Conservation (phyloP, 2,888 invertebrate species). For the Cephalotes varians region DNA sequence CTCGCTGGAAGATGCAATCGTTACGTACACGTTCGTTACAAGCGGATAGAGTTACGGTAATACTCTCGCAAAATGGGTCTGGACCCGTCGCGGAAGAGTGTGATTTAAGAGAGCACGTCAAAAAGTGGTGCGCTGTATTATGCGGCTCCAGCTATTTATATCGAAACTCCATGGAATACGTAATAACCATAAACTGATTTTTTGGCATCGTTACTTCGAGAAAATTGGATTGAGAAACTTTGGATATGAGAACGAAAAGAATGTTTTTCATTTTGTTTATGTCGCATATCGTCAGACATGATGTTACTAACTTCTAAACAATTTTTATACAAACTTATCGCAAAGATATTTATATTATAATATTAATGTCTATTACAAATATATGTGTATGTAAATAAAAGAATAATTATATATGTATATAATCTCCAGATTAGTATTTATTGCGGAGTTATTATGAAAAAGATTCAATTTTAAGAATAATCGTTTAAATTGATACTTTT, state of each 20-base stretch:
- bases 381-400: neutral
- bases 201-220: slow-evolving; percentile 34
- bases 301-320: neutral
- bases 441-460: neutral
- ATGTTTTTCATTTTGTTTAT: neutral
- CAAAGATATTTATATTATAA: neutral
- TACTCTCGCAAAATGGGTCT: slow-evolving; percentile 45
- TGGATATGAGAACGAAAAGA: neutral
- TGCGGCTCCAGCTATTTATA: slow-evolving; percentile 62
- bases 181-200: slow-evolving; percentile 67
- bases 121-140: slow-evolving; percentile 37
- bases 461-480: neutral
- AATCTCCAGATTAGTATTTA: neutral
- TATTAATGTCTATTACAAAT: neutral
- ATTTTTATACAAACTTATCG: neutral
- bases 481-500: neutral
- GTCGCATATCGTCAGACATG: too few species aligned
- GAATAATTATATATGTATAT: neutral
- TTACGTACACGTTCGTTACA: slow-evolving; percentile 57
- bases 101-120: slow-evolving; percentile 59
- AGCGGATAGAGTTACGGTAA: slow-evolving; percentile 67
- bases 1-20: slow-evolving; percentile 53
- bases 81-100: slow-evolving; percentile 56
- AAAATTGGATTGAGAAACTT: slow-evolving; percentile 55
- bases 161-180: slow-evolving; percentile 55